Percentiles rank a stretch among this genome's conserved stretches.
Conservation (phyloP, 2,797 vertebrate genomes). For the Sciaenops ocellatus region DNA sequence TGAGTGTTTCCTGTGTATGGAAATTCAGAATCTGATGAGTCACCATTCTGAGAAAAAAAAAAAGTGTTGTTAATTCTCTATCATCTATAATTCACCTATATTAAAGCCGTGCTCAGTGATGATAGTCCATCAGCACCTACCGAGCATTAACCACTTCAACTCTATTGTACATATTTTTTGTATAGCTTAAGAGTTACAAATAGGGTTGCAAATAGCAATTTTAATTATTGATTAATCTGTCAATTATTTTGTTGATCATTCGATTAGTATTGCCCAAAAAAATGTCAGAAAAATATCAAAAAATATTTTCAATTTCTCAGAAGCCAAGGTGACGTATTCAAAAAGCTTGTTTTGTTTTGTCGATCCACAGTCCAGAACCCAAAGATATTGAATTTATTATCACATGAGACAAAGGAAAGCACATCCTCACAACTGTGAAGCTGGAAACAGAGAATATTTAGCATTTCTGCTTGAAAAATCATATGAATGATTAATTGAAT, state of each 20-base stretch:
- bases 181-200: background rate
- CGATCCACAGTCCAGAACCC: background rate
- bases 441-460: background rate
- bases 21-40: background rate
- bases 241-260: background rate
- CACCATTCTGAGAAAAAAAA: background rate
- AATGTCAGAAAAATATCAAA: background rate
- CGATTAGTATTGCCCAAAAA: background rate
- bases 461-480: background rate
- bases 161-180: background rate
- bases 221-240: background rate
- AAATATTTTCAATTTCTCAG: background rate
- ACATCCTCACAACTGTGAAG: background rate
- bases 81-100: background rate
- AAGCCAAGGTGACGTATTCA: background rate
- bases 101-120: background rate
- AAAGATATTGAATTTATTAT: background rate
- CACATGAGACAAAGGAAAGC: background rate
- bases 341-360: background rate
- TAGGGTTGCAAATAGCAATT: background rate
- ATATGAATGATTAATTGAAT: background rate
- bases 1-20: background rate
- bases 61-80: background rate
- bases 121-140: background rate
- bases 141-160: background rate